A percentile compares a stretch with the other conserved stretches of the same genome.
Conservation (phyloP, 2,797 vertebrate genomes). For the Saxicola maurus region DNA sequence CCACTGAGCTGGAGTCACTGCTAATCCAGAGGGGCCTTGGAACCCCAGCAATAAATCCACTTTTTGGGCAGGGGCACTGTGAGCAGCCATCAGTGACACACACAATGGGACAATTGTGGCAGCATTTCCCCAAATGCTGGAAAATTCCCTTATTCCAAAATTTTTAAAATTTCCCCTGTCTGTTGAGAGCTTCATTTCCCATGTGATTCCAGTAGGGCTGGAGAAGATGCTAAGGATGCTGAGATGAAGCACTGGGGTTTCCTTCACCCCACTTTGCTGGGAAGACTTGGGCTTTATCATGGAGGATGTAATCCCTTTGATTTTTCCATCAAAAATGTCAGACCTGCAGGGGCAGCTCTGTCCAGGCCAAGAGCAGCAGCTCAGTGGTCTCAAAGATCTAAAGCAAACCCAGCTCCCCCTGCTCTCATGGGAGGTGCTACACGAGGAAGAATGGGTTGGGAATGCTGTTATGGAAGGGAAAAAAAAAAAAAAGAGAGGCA, state of each 20-base stretch:
- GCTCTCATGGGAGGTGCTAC: background rate
- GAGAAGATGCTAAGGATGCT: background rate
- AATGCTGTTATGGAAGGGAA: background rate
- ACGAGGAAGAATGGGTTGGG: background rate
- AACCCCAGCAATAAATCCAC: background rate
- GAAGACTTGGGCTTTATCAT: rapidly evolving
- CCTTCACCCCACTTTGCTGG: background rate
- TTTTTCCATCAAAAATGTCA: background rate
- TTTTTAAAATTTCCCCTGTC: background rate
- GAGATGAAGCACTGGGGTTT: background rate
- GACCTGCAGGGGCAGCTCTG: background rate
- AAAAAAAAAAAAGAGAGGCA: background rate
- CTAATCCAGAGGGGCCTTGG: background rate
- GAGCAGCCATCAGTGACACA: background rate
- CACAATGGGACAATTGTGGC: constrained; percentile 16
- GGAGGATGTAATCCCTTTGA: background rate
- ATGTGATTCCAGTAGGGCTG: rapidly evolving
- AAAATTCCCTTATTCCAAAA: background rate
- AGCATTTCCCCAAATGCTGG: background rate
- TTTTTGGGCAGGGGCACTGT: background rate
- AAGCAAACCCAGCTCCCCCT: background rate
- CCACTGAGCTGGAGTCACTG: background rate
- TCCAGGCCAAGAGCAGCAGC: background rate
- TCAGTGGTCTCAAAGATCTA: rapidly evolving
- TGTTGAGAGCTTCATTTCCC: rapidly evolving